Conservation (phyloP, 2,888 invertebrate species). For the Thysanoteuthis rhombus region DNA sequence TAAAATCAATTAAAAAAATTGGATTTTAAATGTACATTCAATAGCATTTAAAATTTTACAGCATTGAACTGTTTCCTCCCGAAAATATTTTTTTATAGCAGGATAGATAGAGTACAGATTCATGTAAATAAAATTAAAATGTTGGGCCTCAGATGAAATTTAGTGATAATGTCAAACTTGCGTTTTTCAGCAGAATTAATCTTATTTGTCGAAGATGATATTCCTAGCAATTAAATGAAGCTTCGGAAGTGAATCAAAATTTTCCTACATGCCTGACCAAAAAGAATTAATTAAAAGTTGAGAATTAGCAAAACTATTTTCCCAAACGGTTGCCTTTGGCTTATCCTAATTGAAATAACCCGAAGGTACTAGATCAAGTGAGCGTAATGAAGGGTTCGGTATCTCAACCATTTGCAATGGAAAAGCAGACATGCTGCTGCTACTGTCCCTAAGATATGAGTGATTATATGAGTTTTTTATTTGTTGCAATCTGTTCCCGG, state of each 20-base stretch:
- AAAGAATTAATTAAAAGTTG: background rate
- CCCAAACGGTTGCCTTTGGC: background rate
- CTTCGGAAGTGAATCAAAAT: background rate
- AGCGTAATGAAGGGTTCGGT: background rate
- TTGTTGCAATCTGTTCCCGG: background rate
- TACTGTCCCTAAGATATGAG: background rate
- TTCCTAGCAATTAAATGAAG: background rate
- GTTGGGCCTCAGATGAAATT: background rate
- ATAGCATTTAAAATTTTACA: no score
- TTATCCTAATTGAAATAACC: background rate
- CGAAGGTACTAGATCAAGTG: background rate
- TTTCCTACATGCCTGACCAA: background rate
- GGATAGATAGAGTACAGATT: background rate
- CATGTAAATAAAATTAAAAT: background rate
- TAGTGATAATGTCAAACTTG: background rate
- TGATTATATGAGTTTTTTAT: background rate
- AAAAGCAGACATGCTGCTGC: no score
- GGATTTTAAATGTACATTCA: no score
- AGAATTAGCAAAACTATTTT: background rate
- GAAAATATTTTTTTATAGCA: background rate
- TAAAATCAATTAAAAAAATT: no score
- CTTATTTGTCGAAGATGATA: background rate
- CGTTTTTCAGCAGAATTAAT: background rate
- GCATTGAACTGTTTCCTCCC: background rate
- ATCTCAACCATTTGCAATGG: background rate